Percentiles rank a stretch among this genome's conserved stretches.
Conservation (phyloP, 2,888 invertebrate genomes). For the Copidosoma aretas region DNA sequence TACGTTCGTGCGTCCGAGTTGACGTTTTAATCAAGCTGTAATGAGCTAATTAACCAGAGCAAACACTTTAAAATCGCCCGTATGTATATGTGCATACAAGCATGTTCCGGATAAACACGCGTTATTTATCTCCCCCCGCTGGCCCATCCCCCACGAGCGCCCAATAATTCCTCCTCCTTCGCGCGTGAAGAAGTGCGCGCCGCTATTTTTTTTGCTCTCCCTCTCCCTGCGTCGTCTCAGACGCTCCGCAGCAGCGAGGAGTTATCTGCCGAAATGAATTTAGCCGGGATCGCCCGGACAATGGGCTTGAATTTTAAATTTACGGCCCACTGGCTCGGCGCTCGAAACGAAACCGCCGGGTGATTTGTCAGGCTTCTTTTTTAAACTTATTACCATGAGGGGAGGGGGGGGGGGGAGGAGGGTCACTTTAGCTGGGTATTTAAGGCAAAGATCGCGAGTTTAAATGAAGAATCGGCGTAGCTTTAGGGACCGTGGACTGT, state of each 20-base stretch:
- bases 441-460: too few relatives aligned
- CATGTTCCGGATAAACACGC: background rate
- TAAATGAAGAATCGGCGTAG: too few relatives aligned
- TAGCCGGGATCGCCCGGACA: constrained; percentile 17
- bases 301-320: constrained; percentile 35
- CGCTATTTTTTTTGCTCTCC: constrained; percentile 12
- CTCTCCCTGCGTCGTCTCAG: background rate
- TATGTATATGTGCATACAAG: too few relatives aligned
- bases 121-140: background rate
- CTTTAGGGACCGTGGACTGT: background rate
- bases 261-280: constrained; percentile 26
- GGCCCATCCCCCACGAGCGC: constrained; percentile 25
- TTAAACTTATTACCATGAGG: constrained; percentile 27
- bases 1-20: too few relatives aligned
- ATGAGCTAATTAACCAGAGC: too few relatives aligned
- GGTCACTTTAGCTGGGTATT: too few relatives aligned
- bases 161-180: constrained; percentile 25
- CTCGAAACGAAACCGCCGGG: background rate
- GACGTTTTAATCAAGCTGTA: too few relatives aligned
- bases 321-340: constrained; percentile 20
- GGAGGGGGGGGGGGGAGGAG: too few relatives aligned
- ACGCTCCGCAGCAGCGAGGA: background rate
- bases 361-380: constrained; percentile 30
- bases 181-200: background rate
- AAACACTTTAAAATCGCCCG: too few relatives aligned